phyloP scores from a whole-genome alignment of 2,797 vertebrate species.

The Muraenolepis orangiensis region DNA sequence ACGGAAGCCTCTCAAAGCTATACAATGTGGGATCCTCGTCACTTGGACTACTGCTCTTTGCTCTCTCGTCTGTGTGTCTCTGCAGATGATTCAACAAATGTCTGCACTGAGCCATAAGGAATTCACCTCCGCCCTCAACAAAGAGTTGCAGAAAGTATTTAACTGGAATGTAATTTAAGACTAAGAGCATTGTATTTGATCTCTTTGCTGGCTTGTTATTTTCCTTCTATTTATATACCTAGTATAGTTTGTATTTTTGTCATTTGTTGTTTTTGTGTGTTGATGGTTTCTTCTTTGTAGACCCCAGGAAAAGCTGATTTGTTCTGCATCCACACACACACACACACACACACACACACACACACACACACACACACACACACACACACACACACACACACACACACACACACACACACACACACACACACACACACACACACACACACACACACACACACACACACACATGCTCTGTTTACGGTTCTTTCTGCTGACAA shows the following conservation, averaged over 20 bases:
- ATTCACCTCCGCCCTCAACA: constrained; percentile 1
- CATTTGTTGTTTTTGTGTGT: too few species aligned
- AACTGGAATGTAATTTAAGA: neutral
- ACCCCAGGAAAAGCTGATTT: too few species aligned
- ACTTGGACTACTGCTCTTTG: neutral
- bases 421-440: constrained; percentile 8
- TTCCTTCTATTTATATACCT: too few species aligned
- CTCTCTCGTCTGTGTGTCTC: too few species aligned
- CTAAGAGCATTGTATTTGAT: too few species aligned
- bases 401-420: constrained; percentile 7
- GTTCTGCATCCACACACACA: neutral
- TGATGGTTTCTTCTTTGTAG: too few species aligned
- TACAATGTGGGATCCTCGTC: too few species aligned
- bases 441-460: constrained; percentile 10
- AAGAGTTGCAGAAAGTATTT: neutral
- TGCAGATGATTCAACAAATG: too few species aligned
- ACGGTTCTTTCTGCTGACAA: constrained; percentile 58
- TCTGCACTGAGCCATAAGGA: neutral
- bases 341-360: neutral
- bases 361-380: neutral
- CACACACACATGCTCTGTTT: constrained; percentile 20
- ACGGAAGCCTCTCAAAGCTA: too few species aligned
- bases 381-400: constrained; percentile 34
- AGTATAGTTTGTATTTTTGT: too few species aligned
- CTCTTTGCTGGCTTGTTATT: too few species aligned